Evolutionary conservation across 2,888 invertebrate species (phyloP).

Genomic region (Sesamia inferens): DNA sequence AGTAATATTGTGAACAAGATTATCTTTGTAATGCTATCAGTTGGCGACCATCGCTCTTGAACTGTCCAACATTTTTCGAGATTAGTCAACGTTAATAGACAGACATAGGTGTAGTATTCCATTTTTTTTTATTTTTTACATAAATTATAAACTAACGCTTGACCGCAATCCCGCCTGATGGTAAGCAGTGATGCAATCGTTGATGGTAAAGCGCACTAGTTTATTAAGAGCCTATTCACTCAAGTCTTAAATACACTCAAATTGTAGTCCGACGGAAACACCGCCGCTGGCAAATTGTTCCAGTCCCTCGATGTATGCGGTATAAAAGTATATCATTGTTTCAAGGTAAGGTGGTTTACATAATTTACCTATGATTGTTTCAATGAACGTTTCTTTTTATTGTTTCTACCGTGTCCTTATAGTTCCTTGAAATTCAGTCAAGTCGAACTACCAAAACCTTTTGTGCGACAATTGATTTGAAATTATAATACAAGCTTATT

Average conservation of each 20-base stretch:
- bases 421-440: conserved; percentile 28
- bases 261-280: no score
- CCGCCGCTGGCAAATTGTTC: no score
- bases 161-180: no score
- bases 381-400: background rate
- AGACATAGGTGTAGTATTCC: background rate
- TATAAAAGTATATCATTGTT: background rate
- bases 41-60: conserved; percentile 29
- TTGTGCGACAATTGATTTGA: background rate
- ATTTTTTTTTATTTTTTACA: background rate
- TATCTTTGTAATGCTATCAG: conserved; percentile 35
- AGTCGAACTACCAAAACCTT: conserved; percentile 1
- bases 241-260: no score
- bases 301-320: no score
- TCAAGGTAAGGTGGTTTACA: background rate
- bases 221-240: no score
- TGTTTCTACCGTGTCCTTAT: background rate
- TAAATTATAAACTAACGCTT: no score
- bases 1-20: conserved; percentile 19
- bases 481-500: background rate
- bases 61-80: conserved; percentile 24
- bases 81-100: conserved; percentile 9
- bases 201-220: no score
- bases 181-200: no score
- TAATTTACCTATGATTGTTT: background rate